Conservation (phyloP, 2,888 invertebrate species). For the Chalcis sispes region DNA sequence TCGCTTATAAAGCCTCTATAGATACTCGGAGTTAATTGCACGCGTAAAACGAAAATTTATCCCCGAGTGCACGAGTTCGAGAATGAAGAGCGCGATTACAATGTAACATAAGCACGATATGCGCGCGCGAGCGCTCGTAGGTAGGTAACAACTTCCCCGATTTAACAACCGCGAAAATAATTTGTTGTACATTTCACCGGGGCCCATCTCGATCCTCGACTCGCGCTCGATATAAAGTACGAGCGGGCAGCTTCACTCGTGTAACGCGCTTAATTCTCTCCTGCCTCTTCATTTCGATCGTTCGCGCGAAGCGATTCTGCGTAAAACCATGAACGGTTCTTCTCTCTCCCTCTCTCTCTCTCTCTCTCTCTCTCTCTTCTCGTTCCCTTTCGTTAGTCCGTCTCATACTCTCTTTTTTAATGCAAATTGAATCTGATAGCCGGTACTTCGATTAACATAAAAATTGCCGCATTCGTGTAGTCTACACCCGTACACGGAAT, state of each 20-base stretch:
- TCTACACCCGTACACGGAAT: slow-evolving; percentile 4
- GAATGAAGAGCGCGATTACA: slow-evolving; percentile 19
- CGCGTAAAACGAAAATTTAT: neutral
- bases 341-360: neutral
- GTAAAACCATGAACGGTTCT: neutral
- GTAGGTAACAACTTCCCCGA: slow-evolving; percentile 33
- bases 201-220: slow-evolving; percentile 16
- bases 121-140: neutral
- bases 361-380: neutral
- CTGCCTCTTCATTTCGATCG: slow-evolving; percentile 1
- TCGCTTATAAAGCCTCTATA: no score
- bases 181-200: slow-evolving; percentile 15
- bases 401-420: slow-evolving; percentile 25
- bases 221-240: neutral
- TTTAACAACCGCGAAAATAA: slow-evolving; percentile 26
- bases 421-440: slow-evolving; percentile 56
- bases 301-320: neutral
- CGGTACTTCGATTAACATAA: slow-evolving; percentile 45
- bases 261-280: neutral
- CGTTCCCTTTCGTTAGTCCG: neutral
- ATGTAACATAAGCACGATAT: neutral
- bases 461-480: slow-evolving; percentile 33
- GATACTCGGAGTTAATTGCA: neutral
- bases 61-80: neutral
- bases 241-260: neutral